Evolutionary conservation across 2,888 invertebrate species (phyloP), one percentile per base, ranked within the genome.

Genomic region (Meganola albula): DNA sequence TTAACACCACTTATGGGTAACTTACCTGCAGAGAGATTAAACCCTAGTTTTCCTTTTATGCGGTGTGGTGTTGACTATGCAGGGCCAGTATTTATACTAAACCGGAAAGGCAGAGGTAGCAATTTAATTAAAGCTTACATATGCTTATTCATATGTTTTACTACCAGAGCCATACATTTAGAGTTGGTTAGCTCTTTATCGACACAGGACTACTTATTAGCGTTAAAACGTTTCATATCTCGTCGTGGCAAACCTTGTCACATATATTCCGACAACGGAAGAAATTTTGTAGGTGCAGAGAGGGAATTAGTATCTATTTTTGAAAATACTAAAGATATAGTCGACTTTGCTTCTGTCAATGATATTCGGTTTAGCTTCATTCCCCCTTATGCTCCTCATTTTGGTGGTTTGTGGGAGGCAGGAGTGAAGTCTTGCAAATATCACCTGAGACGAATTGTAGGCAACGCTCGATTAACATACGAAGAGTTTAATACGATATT

Each of bases 11-110:
- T 27, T 9, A 36, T 40, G 40, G 31, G 33, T 10, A 11, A 36
- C 2, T 20, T 36, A 10, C 40, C 40, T 0, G 3, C 14, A 1
- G 27, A 36, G 6, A 13, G 40, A 0, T 11, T 40, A 6, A 37
- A 10, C 0, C 32, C 28, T 1, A 16, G 23, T 21, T 39, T 13
- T 20, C 39, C 39, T 1, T 39, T 39, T 11, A 10, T 32, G 6
- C 29, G 35, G 3, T 26, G 26, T 13, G 39, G 34, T 5, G 2
- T 39, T 2, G 34, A 39, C 13, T 39, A 32, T 24, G 39, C 39
- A 6, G 34, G 32, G 2, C 35, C 39, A 2, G 34, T 39, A 10
- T 34, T 10, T 10, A 39, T 39, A 3, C 1, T 34, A 7, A 31
- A 34, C n/a, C 25, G 31, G 8, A 39, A 34, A 10, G 38, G 34